phyloP scores from a whole-genome alignment of 2,113 vertebrate species.

The Neogale vison region DNA sequence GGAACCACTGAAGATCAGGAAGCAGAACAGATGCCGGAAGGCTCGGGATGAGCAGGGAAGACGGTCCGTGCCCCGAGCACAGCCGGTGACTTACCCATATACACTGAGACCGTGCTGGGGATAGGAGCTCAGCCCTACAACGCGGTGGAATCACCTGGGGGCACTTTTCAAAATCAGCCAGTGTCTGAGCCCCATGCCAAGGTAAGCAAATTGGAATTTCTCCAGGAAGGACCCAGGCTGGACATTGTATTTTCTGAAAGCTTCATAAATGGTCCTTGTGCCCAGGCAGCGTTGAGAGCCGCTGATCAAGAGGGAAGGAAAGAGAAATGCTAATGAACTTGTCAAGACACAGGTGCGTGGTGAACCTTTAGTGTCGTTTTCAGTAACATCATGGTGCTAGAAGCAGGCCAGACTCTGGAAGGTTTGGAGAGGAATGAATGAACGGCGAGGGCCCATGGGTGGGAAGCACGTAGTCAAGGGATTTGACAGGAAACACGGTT shows the following conservation, averaged over 20 bases:
- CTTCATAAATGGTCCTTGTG: neutral
- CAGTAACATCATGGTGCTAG: neutral
- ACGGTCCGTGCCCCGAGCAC: neutral
- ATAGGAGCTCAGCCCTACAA: neutral
- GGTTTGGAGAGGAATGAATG: neutral
- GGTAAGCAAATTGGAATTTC: neutral
- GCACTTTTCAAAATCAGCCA: neutral
- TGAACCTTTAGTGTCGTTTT: neutral
- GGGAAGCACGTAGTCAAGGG: neutral
- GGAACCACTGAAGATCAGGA: neutral
- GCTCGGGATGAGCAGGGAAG: neutral
- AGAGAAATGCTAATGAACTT: neutral
- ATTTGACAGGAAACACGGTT: neutral
- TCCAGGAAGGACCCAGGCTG: neutral
- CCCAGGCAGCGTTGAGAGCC: neutral
- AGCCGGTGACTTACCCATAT: neutral
- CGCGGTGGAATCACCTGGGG: accelerated
- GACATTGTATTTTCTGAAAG: neutral
- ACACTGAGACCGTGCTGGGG: accelerated
- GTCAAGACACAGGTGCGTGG: neutral
- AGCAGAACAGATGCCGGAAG: neutral
- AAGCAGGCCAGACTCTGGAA: neutral
- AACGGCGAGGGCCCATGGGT: accelerated
- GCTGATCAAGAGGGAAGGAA: neutral
- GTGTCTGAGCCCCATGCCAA: neutral